A percentile compares a stretch with the other conserved stretches of the same genome.
These are phyloP conservation scores for Dermolepida albohirtum DNA, from an alignment of 2,888 invertebrate species.

Conservation along the genomic window DNA sequence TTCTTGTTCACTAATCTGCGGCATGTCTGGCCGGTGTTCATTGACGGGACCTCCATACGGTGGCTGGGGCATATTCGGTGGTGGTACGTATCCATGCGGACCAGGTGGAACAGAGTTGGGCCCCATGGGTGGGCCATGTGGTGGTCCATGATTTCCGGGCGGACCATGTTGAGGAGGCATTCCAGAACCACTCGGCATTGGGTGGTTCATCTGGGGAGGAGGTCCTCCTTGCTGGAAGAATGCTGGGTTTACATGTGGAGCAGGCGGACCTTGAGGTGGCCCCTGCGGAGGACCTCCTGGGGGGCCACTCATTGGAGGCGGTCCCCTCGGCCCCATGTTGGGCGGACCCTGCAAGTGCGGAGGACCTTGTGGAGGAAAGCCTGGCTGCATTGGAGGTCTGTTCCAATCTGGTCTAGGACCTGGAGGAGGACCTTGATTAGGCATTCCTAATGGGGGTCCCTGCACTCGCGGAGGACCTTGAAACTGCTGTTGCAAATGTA, in stretches of 20 bases:
- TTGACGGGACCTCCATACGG: slow-evolving; percentile 74
- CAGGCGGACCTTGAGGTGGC: slow-evolving; percentile 72
- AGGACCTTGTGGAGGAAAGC: slow-evolving; percentile 75
- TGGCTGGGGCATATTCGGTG: slow-evolving; percentile 61
- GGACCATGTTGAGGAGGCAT: slow-evolving; percentile 77
- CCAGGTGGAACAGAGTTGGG: slow-evolving; percentile 66
- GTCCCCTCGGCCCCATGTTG: slow-evolving; percentile 69
- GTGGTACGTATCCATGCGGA: slow-evolving; percentile 70
- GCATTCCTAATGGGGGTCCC: slow-evolving; percentile 70
- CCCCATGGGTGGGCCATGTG: slow-evolving; percentile 75
- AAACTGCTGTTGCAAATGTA: slow-evolving; percentile 62
- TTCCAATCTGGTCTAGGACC: slow-evolving; percentile 79
- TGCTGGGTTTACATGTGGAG: slow-evolving; percentile 96
- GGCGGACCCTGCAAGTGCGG: slow-evolving; percentile 78
- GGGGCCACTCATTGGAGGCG: slow-evolving; percentile 67
- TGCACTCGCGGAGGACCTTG: slow-evolving; percentile 71
- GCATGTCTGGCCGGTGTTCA: slow-evolving; percentile 69
- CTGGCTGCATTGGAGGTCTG: slow-evolving; percentile 79
- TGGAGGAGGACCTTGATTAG: slow-evolving; percentile 72
- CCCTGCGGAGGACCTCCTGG: slow-evolving; percentile 68
- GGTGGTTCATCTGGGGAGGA: slow-evolving; percentile 69
- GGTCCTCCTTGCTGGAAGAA: slow-evolving; percentile 87
- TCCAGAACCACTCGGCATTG: slow-evolving; percentile 64
- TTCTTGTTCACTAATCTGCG: slow-evolving; percentile 88
- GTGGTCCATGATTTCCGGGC: slow-evolving; percentile 72